Evolutionary conservation across 2,797 vertebrate genomes (phyloP).

Genomic region (Chiroxiphia lanceolata): DNA sequence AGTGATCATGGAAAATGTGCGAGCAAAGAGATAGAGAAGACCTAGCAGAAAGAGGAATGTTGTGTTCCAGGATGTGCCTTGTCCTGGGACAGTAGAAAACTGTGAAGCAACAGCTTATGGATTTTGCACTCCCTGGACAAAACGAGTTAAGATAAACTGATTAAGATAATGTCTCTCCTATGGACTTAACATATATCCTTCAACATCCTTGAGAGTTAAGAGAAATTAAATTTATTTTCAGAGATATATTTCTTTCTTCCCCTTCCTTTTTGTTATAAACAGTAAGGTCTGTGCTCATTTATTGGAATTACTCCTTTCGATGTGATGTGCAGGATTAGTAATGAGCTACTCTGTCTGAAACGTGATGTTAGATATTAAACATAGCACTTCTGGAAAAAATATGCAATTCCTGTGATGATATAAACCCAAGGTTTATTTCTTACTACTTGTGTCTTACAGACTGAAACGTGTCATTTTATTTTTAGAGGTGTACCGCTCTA

Average conservation of each 20-base stretch:
- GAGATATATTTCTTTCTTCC: background rate
- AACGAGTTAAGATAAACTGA: background rate
- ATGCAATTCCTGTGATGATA: background rate
- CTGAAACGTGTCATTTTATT: background rate
- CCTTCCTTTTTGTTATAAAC: background rate
- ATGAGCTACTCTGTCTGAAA: background rate
- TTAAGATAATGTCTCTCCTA: background rate
- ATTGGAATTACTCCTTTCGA: background rate
- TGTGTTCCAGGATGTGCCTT: background rate
- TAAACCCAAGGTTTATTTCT: background rate
- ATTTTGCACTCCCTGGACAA: background rate
- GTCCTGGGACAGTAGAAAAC: background rate
- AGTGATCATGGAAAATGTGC: background rate
- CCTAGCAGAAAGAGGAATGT: background rate
- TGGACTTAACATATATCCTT: background rate
- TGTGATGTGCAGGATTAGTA: background rate
- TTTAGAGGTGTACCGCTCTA: background rate
- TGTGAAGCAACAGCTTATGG: rapidly evolving
- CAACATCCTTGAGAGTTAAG: background rate
- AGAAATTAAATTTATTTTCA: background rate
- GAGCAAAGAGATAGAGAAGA: background rate
- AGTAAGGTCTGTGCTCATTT: background rate
- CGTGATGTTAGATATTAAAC: background rate
- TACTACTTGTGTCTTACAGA: background rate
- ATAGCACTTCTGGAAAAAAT: background rate